These are phyloP conservation scores for Stenodema calcarata DNA, from an alignment of 2,888 invertebrate species.

Conservation along the genomic window DNA sequence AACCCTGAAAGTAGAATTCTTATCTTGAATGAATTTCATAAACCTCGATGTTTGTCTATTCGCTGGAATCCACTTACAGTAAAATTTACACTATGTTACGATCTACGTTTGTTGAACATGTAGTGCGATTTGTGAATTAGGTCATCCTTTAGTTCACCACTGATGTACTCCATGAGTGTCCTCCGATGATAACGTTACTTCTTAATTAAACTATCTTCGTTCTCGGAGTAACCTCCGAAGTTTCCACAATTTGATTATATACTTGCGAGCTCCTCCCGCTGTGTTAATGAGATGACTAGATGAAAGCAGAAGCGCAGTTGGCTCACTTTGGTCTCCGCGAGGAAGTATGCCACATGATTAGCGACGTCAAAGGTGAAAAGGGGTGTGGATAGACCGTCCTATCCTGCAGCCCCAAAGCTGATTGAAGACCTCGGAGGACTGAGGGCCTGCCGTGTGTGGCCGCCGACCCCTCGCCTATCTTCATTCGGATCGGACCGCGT, in stretches of 20 bases:
- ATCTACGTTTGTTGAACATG: too few relatives aligned
- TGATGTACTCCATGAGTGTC: too few relatives aligned
- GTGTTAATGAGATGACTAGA: slow-evolving; percentile 15
- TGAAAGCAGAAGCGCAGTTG: neutral
- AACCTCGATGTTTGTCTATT: too few relatives aligned
- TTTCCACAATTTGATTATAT: neutral
- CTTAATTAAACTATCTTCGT: neutral
- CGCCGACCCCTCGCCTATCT: neutral
- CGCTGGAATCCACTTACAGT: too few relatives aligned
- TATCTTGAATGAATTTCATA: too few relatives aligned
- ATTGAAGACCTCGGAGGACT: neutral
- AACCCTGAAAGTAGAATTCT: too few relatives aligned
- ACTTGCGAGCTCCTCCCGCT: neutral
- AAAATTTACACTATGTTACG: too few relatives aligned
- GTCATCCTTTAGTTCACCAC: too few relatives aligned
- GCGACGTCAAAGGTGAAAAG: slow-evolving; percentile 9
- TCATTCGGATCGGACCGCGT: neutral
- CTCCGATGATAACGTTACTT: too few relatives aligned
- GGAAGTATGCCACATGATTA: neutral
- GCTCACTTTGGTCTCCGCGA: neutral
- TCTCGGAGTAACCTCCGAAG: neutral
- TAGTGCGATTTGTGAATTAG: too few relatives aligned
- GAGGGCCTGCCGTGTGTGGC: neutral
- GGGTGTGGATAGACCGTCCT: neutral
- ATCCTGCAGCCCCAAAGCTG: neutral